These are phyloP conservation scores for Scortum barcoo DNA, from an alignment of 2,113 vertebrate species.

Conservation along the genomic window DNA sequence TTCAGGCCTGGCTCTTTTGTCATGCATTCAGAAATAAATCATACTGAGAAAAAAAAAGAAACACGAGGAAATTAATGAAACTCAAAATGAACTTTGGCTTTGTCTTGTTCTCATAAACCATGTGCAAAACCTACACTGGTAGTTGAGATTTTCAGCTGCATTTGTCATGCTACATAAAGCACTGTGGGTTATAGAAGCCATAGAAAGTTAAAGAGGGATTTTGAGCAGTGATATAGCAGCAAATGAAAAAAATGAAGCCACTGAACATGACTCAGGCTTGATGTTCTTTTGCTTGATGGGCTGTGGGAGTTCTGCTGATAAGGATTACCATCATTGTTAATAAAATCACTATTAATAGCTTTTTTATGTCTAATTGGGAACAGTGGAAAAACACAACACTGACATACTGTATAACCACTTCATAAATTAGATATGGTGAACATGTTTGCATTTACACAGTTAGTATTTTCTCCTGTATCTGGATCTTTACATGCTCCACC, in stretches of 20 bases:
- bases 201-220: background rate
- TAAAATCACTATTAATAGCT: background rate
- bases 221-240: background rate
- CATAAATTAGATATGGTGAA: background rate
- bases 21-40: conserved; percentile 58
- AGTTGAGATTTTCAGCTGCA: conserved; percentile 16
- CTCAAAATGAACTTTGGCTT: conserved; percentile 61
- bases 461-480: background rate
- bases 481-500: no score
- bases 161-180: conserved; percentile 36
- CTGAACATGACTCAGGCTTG: background rate
- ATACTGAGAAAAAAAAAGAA: conserved; percentile 21
- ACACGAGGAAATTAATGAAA: conserved; percentile 63
- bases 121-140: background rate
- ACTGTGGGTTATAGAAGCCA: background rate
- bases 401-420: background rate
- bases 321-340: background rate
- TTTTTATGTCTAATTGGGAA: background rate
- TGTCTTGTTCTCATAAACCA: conserved; percentile 28
- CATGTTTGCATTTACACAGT: background rate
- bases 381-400: background rate
- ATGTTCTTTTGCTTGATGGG: background rate
- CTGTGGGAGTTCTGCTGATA: background rate
- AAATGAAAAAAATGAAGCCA: background rate
- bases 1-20: conserved; percentile 43